Evolutionary conservation across 2,113 vertebrate genomes (phyloP).

Genomic region (Trematocara marginatum): DNA sequence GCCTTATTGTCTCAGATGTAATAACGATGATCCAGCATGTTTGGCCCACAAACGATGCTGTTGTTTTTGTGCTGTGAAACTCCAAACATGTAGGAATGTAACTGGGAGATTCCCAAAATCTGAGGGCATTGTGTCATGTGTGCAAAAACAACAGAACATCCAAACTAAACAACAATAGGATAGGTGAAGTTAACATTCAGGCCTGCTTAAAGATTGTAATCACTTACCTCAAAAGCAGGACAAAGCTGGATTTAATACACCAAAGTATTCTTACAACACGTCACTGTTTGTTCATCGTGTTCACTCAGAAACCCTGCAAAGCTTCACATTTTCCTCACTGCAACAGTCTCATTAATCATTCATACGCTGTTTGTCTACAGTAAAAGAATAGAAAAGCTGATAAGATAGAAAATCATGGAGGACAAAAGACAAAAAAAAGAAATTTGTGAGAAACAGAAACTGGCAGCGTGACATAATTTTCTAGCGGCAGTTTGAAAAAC

Average conservation of each 20-base stretch:
- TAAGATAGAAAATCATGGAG: neutral
- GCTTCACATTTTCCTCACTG: neutral
- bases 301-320: neutral
- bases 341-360: slow-evolving; percentile 35
- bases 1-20: neutral
- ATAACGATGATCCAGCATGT: neutral
- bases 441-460: neutral
- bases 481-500: neutral
- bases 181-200: neutral
- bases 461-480: neutral
- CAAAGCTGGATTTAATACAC: neutral
- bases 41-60: neutral
- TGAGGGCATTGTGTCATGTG: neutral
- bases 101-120: neutral
- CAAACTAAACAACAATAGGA: neutral
- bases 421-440: neutral
- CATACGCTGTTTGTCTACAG: slow-evolving; percentile 6
- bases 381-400: neutral
- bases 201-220: neutral
- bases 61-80: neutral
- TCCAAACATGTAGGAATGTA: slow-evolving; percentile 2
- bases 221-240: neutral
- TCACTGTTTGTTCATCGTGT: neutral
- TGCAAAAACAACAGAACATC: neutral
- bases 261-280: neutral